Conservation (phyloP, 2,797 vertebrate genomes). For the Lindbergichthys nudifrons region DNA sequence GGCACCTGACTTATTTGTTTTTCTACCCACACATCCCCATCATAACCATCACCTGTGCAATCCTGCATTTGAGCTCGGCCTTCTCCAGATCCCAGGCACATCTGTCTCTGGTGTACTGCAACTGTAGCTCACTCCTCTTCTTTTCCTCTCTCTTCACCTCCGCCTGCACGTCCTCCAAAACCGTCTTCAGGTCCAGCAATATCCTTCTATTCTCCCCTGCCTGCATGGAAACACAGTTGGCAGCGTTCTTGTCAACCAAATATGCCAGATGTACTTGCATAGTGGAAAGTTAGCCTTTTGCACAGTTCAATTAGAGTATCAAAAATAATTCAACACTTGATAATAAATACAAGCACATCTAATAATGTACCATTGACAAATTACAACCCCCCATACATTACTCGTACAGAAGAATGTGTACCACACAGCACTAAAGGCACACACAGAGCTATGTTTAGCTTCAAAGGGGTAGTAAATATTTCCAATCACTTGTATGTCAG, state of each 20-base stretch:
- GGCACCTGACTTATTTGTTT: not conserved
- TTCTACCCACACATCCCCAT: not conserved
- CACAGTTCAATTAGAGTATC: not conserved
- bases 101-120: conserved; percentile 83
- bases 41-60: conserved; percentile 77
- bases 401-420: not conserved
- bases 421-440: not conserved
- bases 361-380: not conserved
- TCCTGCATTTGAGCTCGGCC: conserved; percentile 81
- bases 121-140: conserved; percentile 80
- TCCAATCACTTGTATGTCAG: conserved; percentile 84
- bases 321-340: not conserved
- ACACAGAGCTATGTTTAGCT: not conserved
- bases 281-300: not conserved
- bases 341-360: not conserved
- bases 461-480: not conserved
- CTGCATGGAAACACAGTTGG: conserved; percentile 57
- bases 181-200: conserved; percentile 81
- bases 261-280: not conserved
- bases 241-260: conserved; percentile 24
- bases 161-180: conserved; percentile 82
- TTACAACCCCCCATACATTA: not conserved
- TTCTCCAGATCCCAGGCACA: conserved; percentile 85
- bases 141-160: conserved; percentile 84
- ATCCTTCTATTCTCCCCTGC: conserved; percentile 84